A percentile compares a stretch with the other conserved stretches of the same genome.
These are phyloP conservation scores for Rhinoraja longicauda DNA, from an alignment of 2,797 vertebrate species.

Conservation along the genomic window DNA sequence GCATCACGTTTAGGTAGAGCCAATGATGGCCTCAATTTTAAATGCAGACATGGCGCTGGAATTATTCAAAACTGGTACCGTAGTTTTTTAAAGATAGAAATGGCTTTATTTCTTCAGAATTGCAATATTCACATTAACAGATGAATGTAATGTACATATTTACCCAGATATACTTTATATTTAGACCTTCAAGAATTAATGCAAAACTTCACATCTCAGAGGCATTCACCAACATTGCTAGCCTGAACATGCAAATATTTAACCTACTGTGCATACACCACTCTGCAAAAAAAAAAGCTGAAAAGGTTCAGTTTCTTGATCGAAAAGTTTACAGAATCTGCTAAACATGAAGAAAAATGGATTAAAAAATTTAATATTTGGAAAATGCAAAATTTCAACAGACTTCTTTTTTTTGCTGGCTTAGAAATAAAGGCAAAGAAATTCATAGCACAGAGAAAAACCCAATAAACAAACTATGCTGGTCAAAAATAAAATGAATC, in stretches of 20 bases:
- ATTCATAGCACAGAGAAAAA: no score
- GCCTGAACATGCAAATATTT: no score
- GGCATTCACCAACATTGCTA: neutral
- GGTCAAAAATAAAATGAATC: no score
- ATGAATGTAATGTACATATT: neutral
- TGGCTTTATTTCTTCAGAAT: neutral
- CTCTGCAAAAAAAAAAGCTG: no score
- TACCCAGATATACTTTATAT: neutral
- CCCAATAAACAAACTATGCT: no score
- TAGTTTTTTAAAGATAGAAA: neutral
- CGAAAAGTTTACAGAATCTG: neutral
- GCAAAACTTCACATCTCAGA: neutral
- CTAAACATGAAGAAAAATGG: neutral
- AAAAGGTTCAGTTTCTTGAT: no score
- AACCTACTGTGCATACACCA: no score
- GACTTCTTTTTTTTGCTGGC: neutral
- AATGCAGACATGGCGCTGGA: neutral
- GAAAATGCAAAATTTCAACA: neutral
- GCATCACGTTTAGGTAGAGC: neutral
- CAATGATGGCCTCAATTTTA: neutral
- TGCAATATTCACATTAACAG: neutral
- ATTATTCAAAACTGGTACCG: neutral
- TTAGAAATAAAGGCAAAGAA: no score
- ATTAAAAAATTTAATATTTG: no score
- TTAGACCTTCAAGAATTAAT: neutral